These are phyloP conservation scores for Acanthurus tractus DNA, from an alignment of 2,797 vertebrate genomes.

Conservation along the genomic window DNA sequence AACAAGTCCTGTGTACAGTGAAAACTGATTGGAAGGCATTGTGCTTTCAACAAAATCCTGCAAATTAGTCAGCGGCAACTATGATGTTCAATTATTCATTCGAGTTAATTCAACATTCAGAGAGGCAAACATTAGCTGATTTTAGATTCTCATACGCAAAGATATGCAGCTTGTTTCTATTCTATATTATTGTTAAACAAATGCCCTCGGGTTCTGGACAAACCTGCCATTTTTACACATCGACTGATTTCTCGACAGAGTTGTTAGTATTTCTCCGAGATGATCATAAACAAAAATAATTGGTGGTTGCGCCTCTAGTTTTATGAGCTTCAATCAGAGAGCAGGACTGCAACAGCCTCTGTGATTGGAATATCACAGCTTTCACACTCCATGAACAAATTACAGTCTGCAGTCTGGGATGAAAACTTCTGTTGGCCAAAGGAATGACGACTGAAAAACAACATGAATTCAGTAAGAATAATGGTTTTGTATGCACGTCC, in stretches of 20 bases:
- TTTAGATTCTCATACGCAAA: not conserved
- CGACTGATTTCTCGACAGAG: no score
- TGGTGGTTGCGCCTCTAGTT: conserved; percentile 9
- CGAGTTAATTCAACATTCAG: not conserved
- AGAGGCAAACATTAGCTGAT: not conserved
- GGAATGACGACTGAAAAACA: conserved; percentile 1
- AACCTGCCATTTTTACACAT: no score
- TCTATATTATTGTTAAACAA: not conserved
- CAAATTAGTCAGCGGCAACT: not conserved
- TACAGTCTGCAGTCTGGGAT: conserved; percentile 1
- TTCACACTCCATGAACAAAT: not conserved
- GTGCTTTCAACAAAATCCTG: conserved; percentile 1
- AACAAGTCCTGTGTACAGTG: conserved; percentile 2
- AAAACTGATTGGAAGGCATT: not conserved
- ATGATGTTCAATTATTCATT: not conserved
- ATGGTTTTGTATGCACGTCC: not conserved
- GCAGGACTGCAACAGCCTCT: not conserved
- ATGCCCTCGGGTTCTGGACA: not conserved
- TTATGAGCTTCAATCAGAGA: conserved; percentile 37
- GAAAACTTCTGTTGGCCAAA: not conserved
- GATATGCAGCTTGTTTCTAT: not conserved
- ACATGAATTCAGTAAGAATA: not conserved
- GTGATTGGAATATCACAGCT: not conserved
- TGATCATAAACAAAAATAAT: conserved; percentile 10
- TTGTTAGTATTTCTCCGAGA: not conserved